Evolutionary conservation across 1,140 invertebrate species (phyloP).

Genomic region (Radopholus similis): DNA sequence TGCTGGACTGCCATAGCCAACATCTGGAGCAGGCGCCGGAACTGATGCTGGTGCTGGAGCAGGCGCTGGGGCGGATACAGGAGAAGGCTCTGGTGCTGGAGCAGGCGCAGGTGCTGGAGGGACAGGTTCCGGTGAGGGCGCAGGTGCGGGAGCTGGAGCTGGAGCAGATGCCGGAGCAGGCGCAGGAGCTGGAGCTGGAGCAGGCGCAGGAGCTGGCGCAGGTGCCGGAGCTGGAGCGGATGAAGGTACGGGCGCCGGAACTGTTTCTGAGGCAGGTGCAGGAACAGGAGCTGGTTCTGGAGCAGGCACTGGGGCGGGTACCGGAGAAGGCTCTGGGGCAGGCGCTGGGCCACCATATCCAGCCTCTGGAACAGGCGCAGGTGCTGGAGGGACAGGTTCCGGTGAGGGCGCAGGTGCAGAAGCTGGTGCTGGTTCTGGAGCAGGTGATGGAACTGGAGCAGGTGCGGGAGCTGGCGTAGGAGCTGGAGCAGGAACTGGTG

Average conservation of each 20-base stretch:
- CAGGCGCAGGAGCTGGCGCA: not conserved
- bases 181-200: not conserved
- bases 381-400: no score
- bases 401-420: no score
- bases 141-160: no score
- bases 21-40: not conserved
- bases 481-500: not conserved
- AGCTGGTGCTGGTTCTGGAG: no score
- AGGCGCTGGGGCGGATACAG: not conserved
- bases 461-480: not conserved
- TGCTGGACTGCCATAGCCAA: not conserved
- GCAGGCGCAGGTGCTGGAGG: no score
- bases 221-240: not conserved
- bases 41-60: not conserved
- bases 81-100: not conserved
- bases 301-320: not conserved
- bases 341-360: no score
- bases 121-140: no score
- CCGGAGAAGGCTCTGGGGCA: not conserved
- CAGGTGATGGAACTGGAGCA: not conserved
- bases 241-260: not conserved
- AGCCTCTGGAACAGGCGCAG: no score
- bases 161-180: no score
- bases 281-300: not conserved
- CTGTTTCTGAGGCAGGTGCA: not conserved